These are phyloP conservation scores for Hesperia comma DNA, from an alignment of 2,888 invertebrate genomes.

Conservation along the genomic window DNA sequence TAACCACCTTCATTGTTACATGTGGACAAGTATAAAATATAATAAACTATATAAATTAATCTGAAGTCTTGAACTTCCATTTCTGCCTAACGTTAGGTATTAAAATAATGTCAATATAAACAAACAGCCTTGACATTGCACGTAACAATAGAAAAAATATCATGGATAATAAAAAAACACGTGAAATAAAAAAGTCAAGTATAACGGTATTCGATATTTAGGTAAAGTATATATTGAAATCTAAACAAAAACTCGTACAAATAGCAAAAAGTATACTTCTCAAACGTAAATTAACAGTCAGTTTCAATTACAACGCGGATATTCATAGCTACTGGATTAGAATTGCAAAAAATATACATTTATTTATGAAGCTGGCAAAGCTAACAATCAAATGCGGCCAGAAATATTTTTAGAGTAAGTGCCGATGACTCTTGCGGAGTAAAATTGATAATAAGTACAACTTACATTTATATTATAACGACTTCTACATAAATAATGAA, in stretches of 20 bases:
- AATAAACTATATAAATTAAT: too few relatives aligned
- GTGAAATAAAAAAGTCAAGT: conserved; percentile 15
- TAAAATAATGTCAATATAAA: conserved; percentile 10
- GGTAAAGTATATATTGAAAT: neutral
- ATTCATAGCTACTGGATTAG: conserved; percentile 7
- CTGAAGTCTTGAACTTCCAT: too few relatives aligned
- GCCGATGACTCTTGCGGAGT: neutral
- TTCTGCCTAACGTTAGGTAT: neutral
- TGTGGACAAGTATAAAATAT: too few relatives aligned
- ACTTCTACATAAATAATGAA: too few relatives aligned
- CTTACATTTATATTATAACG: too few relatives aligned
- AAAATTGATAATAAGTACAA: too few relatives aligned
- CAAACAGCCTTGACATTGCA: conserved; percentile 32
- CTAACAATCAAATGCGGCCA: neutral
- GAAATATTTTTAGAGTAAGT: neutral
- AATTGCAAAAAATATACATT: conserved; percentile 7
- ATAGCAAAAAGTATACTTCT: conserved; percentile 10
- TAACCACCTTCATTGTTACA: too few relatives aligned
- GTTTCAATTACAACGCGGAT: conserved; percentile 28
- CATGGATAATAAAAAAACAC: conserved; percentile 11
- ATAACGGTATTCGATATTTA: conserved; percentile 27
- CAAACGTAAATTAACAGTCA: conserved; percentile 19
- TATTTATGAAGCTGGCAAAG: conserved; percentile 7
- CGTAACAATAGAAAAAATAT: conserved; percentile 28
- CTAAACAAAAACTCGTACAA: conserved; percentile 9